phyloP scores from a whole-genome alignment of 2,797 vertebrate species.

The Trachops cirrhosus region DNA sequence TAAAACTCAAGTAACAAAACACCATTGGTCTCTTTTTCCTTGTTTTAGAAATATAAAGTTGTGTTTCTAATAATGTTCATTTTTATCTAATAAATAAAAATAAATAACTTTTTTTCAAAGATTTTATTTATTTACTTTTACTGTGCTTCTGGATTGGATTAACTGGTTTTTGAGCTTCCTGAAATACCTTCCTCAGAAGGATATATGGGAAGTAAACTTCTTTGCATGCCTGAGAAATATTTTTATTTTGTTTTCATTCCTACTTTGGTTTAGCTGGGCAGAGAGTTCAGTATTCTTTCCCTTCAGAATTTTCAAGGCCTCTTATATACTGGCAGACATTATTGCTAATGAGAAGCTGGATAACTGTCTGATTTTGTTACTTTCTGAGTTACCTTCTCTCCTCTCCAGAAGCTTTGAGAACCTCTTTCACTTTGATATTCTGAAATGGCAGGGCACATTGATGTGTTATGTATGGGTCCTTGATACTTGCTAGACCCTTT shows the following conservation, averaged over 20 bases:
- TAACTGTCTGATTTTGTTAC: neutral
- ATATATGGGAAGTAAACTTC: neutral
- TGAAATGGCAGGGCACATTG: neutral
- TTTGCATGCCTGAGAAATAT: neutral
- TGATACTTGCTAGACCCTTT: slow-evolving; percentile 9
- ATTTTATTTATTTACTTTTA: neutral
- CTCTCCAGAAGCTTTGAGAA: neutral
- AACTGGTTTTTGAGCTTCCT: neutral
- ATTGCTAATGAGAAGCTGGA: neutral
- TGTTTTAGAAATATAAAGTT: slow-evolving; percentile 1
- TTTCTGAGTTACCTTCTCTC: neutral
- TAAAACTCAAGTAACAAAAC: slow-evolving; percentile 13
- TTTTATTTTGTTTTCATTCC: slow-evolving; percentile 34
- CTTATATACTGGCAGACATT: neutral
- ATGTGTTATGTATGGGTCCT: neutral
- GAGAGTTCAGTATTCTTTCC: slow-evolving; percentile 9
- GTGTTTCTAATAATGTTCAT: neutral
- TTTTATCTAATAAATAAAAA: neutral
- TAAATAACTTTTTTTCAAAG: neutral
- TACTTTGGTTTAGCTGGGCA: neutral
- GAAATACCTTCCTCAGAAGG: slow-evolving; percentile 19
- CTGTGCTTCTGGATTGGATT: neutral
- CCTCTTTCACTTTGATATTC: slow-evolving; percentile 30
- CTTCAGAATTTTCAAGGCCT: neutral
- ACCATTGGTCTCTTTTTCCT: neutral